Evolutionary conservation across 1,140 invertebrate genomes (phyloP), one percentile per base, ranked within the genome.

Genomic region (Brevipalpus yothersi): DNA sequence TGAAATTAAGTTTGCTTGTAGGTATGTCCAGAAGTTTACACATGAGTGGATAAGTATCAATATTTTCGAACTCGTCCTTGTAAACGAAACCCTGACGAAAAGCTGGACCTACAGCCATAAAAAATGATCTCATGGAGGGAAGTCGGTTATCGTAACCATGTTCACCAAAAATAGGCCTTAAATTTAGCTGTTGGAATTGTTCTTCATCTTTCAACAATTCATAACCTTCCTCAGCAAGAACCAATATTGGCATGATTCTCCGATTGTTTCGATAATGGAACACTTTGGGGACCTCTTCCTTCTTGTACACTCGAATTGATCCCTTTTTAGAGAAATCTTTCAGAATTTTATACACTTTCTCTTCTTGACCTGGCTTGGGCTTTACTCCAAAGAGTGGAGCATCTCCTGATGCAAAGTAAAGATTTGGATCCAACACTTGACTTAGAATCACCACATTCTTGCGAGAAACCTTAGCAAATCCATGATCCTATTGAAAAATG

Each of bases 71-170:
- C 7, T 17, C 8, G n/a, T n/a, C n/a, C n/a, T n/a, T n/a, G n/a
- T n/a, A n/a, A n/a, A n/a, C 62, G 21, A 59, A 57, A 21, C 64
- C 66, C 39, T 63, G 60, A 61, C 67, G 70, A 66, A 75, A 71
- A 17, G 66, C 61, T 59, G 73, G 72, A 17, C 75, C 72, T 63
- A 64, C 65, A 8, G 72, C 71, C 5, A 75, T 58, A 60, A 75
- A 76, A 56, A 75, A 66, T 45, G 73, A 69, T 63, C 72, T 67
- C 73, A 74, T 74, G 9, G 54, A 47, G 1, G 53, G 17, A 8
- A 66, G 58, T 9, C 57, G 63, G 58, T 71, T 70, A 61, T 67
- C 65, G 57, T 70, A 73, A 4, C 72, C 72, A 65, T 73, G 71
- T 17, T 65, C 62, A 10, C 71, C 71, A 19, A 53, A 39, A 2